phyloP scores from a whole-genome alignment of 1,140 invertebrate genomes.

The Heliconius hewitsoni region DNA sequence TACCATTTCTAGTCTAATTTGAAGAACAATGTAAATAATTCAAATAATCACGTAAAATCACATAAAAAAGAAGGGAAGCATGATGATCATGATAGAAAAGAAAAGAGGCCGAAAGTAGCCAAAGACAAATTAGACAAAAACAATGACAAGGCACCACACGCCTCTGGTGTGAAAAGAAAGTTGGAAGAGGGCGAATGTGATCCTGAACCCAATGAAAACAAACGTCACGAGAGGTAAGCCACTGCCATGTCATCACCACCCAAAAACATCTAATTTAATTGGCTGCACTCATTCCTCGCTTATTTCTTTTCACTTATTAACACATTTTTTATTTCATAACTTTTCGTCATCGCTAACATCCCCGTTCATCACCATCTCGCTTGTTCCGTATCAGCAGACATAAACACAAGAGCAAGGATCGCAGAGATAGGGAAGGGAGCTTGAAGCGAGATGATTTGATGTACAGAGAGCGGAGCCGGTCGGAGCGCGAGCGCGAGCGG shows the following conservation, averaged over 20 bases:
- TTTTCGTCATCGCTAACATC: conserved; percentile 47
- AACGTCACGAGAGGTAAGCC: conserved; percentile 75
- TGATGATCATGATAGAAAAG: conserved; percentile 65
- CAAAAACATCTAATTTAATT: conserved; percentile 20
- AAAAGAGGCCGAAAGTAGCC: conserved; percentile 63
- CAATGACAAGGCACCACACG: conserved; percentile 64
- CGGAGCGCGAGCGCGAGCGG: conserved; percentile 65
- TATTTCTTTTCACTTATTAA: conserved; percentile 47
- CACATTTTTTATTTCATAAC: conserved; percentile 34
- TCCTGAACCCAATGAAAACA: conserved; percentile 74
- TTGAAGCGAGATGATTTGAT: conserved; percentile 76
- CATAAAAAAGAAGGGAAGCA: conserved; percentile 71
- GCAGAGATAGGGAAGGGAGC: conserved; percentile 73
- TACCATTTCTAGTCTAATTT: conserved; percentile 66
- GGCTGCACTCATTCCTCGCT: conserved; percentile 11
- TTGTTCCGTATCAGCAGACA: conserved; percentile 74
- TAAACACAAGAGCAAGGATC: conserved; percentile 78
- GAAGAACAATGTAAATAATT: conserved; percentile 69
- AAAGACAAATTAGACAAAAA: conserved; percentile 62
- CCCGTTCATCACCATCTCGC: conserved; percentile 64
- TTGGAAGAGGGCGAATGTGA: conserved; percentile 81
- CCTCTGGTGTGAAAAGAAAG: conserved; percentile 75
- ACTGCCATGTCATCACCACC: conserved; percentile 10
- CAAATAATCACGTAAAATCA: conserved; percentile 69
- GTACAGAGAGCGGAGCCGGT: conserved; percentile 74